phyloP scores from a whole-genome alignment of 1,140 invertebrate genomes.

The Euwallacea similis region DNA sequence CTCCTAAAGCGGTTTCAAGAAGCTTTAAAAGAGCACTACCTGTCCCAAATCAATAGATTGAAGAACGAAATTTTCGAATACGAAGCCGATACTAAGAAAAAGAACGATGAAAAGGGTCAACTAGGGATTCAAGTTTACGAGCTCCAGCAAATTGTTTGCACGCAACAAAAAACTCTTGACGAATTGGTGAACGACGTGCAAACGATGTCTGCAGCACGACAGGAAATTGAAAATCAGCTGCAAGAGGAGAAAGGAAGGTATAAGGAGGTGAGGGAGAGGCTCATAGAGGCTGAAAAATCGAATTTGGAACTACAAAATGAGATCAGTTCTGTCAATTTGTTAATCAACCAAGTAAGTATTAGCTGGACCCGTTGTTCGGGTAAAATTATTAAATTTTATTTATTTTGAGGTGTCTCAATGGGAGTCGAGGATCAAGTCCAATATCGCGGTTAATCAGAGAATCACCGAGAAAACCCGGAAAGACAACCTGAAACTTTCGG shows the following conservation, averaged over 20 bases:
- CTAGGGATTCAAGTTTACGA: slow-evolving; percentile 49
- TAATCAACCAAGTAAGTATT: slow-evolving; percentile 53
- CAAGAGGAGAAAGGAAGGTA: slow-evolving; percentile 39
- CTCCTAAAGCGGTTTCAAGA: slow-evolving; percentile 66
- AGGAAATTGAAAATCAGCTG: slow-evolving; percentile 46
- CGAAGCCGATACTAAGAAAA: slow-evolving; percentile 46
- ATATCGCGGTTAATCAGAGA: slow-evolving; percentile 58
- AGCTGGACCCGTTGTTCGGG: background rate
- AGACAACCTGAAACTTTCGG: slow-evolving; percentile 57
- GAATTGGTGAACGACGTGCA: slow-evolving; percentile 42
- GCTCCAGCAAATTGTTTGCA: slow-evolving; percentile 45
- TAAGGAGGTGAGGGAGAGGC: slow-evolving; percentile 38
- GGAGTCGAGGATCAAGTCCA: slow-evolving; percentile 59
- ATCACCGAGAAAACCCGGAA: slow-evolving; percentile 59
- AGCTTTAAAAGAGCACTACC: slow-evolving; percentile 61
- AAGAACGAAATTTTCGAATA: slow-evolving; percentile 61
- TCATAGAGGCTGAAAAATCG: slow-evolving; percentile 43
- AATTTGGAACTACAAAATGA: slow-evolving; percentile 58
- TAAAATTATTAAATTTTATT: background rate
- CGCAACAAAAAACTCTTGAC: slow-evolving; percentile 46
- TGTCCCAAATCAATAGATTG: slow-evolving; percentile 58
- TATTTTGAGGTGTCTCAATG: slow-evolving; percentile 53
- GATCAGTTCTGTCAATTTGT: slow-evolving; percentile 56
- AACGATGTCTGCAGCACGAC: slow-evolving; percentile 41
- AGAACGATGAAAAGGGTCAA: slow-evolving; percentile 41